phyloP scores from a whole-genome alignment of 2,797 vertebrate genomes.

The Gymnocypris eckloni region DNA sequence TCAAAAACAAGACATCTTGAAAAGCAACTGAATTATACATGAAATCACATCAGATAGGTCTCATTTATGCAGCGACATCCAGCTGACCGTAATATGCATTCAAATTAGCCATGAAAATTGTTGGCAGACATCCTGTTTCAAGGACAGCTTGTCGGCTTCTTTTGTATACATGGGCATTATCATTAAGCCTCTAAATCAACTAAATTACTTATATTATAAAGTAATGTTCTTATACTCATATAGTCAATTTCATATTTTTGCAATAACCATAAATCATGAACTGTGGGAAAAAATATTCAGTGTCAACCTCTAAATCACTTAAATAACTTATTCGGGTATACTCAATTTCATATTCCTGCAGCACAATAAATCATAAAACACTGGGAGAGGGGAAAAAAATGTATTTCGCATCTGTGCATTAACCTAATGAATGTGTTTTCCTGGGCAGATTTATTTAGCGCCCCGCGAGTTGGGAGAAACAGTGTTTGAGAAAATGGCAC shows the following conservation, averaged over 20 bases:
- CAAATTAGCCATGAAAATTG: conserved; percentile 52
- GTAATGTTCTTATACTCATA: conserved; percentile 83
- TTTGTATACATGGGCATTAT: conserved; percentile 68
- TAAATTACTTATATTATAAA: conserved; percentile 82
- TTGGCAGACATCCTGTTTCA: conserved; percentile 23
- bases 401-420: conserved; percentile 71
- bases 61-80: conserved; percentile 43
- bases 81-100: conserved; percentile 52
- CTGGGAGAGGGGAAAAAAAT: conserved; percentile 63
- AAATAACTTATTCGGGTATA: conserved; percentile 78
- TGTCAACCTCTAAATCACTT: conserved; percentile 80
- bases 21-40: conserved; percentile 41
- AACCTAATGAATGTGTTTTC: conserved; percentile 79
- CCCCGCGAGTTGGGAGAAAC: conserved; percentile 55
- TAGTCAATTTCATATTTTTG: conserved; percentile 80
- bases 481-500: conserved; percentile 59
- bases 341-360: conserved; percentile 78
- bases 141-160: conserved; percentile 44
- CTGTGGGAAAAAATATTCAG: conserved; percentile 65
- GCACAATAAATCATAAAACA: conserved; percentile 77
- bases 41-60: conserved; percentile 34
- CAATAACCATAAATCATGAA: conserved; percentile 80
- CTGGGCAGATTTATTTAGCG: conserved; percentile 57
- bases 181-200: conserved; percentile 74
- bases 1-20: conserved; percentile 25